A percentile compares a stretch with the other conserved stretches of the same genome.
phyloP scores from a whole-genome alignment of 2,797 vertebrate species.

The Arctocebus calabarensis region DNA sequence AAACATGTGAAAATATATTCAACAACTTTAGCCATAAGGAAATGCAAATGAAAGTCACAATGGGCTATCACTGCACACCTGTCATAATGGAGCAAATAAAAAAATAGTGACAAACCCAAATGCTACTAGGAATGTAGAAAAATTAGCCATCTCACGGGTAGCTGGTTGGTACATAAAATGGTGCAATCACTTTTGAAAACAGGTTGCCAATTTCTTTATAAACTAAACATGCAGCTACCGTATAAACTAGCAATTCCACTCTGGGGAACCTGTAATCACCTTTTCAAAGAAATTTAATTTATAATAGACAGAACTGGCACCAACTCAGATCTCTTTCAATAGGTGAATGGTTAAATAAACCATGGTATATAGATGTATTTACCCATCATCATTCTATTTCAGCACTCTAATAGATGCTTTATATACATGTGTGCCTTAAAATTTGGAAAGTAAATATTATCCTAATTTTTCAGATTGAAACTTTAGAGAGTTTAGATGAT shows the following conservation, averaged over 20 bases:
- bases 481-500: slow-evolving; percentile 9
- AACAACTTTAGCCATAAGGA: background rate
- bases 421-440: background rate
- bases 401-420: background rate
- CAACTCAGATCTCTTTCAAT: background rate
- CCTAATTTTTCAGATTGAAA: slow-evolving; percentile 13
- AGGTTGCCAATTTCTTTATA: slow-evolving; percentile 1
- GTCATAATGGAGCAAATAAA: slow-evolving; percentile 24
- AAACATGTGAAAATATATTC: background rate
- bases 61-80: background rate
- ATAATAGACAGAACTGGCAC: background rate
- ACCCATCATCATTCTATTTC: background rate
- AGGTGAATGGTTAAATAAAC: background rate
- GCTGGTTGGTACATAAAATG: background rate
- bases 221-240: background rate
- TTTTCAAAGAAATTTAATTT: slow-evolving; percentile 46
- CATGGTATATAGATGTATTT: background rate
- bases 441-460: slow-evolving; percentile 31
- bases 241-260: background rate
- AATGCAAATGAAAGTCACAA: slow-evolving; percentile 20
- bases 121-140: background rate
- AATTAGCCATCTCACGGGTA: background rate
- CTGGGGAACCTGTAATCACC: background rate
- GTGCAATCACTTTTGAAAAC: background rate
- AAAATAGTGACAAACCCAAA: slow-evolving; percentile 16